Evolutionary conservation across 2,113 vertebrate species (phyloP), one percentile per base, ranked within the genome.

Genomic region (Cynopterus brachyotis): DNA sequence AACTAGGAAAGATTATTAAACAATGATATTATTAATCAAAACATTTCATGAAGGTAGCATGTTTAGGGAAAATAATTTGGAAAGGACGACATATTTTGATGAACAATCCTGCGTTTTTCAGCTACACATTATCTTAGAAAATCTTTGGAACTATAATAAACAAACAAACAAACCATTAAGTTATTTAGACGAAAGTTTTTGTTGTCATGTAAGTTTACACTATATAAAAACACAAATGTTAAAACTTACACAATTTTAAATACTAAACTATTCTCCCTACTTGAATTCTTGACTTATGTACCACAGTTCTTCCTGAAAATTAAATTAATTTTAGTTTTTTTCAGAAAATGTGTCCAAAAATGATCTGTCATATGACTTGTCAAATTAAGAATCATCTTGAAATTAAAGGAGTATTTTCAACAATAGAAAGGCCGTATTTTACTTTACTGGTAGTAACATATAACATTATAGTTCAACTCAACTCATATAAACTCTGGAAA

Each of bases 171-270:
- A 91, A 83, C 79, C 24, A 81, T 72, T 60, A 86, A 82, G 42
- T 76, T 35, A 87, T 24, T 92, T 42, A 93, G 22, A 83, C 10
- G 30, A 93, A 86, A 45, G 69, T 57, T 92, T 95, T 84, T 78
- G 6, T 69, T 75, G 8, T 53, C 47, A 70, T 57, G 22, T 42
- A 78, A 55, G 20, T 28, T 86, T 82, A 78, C 0, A 69, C n/a
- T 66, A 93, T 3, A 81, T 42, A 62, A 2, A 88, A 93, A 2
- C 76, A 13, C 47, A 83, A 93, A 84, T 20, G 30, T 93, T 90
- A 92, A 95, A 93, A 91, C 78, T 91, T 91, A 87, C 28, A 82
- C 3, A 45, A 89, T 66, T 94, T 96, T 84, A 96, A 89, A 84
- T 88, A 76, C 37, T 76, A 93, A 96, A 92, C 64, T 57, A 91